Evolutionary conservation across 2,797 vertebrate species (phyloP).

Genomic region (Cossypha polioptera): DNA sequence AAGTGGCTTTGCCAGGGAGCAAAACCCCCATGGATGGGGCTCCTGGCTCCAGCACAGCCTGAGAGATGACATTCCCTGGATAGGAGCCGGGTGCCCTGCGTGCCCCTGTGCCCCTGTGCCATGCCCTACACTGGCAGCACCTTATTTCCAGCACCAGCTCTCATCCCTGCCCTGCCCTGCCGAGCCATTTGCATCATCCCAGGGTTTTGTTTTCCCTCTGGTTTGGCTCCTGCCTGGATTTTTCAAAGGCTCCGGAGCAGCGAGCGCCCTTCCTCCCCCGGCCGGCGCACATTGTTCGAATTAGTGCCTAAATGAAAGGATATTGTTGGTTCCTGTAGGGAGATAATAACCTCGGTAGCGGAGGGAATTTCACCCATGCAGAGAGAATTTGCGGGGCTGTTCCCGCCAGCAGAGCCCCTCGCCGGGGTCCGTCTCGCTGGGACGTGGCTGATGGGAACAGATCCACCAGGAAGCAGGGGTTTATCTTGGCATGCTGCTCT

Average conservation of each 20-base stretch:
- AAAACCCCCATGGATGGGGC: rapidly evolving
- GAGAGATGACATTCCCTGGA: rapidly evolving
- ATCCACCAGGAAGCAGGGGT: not conserved
- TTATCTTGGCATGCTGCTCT: not conserved
- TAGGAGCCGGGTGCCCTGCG: rapidly evolving
- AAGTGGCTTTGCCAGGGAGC: not conserved
- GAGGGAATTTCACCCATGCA: conserved; percentile 72
- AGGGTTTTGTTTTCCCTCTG: not conserved
- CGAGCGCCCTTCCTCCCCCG: not conserved
- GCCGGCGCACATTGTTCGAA: conserved; percentile 66
- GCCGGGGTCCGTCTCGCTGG: not conserved
- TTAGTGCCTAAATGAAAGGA: conserved; percentile 74
- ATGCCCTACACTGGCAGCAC: not conserved
- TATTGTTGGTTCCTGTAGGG: conserved; percentile 75
- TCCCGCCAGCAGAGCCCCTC: conserved; percentile 19
- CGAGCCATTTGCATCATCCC: rapidly evolving
- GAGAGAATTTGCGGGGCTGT: conserved; percentile 60
- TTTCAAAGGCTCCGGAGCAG: conserved; percentile 55
- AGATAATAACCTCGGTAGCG: conserved; percentile 71
- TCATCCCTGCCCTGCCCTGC: rapidly evolving
- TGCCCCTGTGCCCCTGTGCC: not conserved
- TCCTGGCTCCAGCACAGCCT: not conserved
- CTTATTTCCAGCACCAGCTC: not conserved
- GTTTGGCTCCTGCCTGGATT: not conserved
- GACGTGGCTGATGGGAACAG: conserved; percentile 37